Conservation (phyloP, 1,140 invertebrate genomes). For the Brachionus koreanus region DNA sequence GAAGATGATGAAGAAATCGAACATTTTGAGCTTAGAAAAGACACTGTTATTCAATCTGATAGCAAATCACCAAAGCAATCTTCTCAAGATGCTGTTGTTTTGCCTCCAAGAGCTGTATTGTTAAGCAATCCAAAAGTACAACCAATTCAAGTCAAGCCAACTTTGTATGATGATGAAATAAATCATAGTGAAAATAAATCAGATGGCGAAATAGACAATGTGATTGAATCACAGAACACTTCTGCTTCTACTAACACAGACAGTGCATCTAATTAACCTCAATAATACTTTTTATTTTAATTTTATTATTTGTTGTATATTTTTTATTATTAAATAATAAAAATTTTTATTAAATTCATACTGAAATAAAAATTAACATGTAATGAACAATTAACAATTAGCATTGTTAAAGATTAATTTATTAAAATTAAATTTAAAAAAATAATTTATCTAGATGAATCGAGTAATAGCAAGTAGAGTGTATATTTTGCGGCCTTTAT, state of each 20-base stretch:
- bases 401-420: background rate
- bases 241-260: background rate
- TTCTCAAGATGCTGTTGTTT: background rate
- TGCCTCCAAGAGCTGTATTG: background rate
- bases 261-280: background rate
- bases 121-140: background rate
- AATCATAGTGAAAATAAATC: background rate
- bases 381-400: background rate
- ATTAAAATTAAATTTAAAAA: background rate
- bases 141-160: background rate
- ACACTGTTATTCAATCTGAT: background rate
- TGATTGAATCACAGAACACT: background rate
- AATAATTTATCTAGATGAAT: background rate
- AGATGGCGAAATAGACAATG: conserved; percentile 7
- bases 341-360: background rate
- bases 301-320: background rate
- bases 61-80: background rate
- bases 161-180: background rate
- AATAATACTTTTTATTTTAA: background rate
- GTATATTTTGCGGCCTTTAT: background rate
- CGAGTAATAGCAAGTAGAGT: background rate
- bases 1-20: conserved; percentile 17
- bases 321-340: background rate
- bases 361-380: background rate
- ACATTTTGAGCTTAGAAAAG: conserved; percentile 40